These are phyloP conservation scores for Hestina assimilis DNA, from an alignment of 1,140 invertebrate species.

Conservation along the genomic window DNA sequence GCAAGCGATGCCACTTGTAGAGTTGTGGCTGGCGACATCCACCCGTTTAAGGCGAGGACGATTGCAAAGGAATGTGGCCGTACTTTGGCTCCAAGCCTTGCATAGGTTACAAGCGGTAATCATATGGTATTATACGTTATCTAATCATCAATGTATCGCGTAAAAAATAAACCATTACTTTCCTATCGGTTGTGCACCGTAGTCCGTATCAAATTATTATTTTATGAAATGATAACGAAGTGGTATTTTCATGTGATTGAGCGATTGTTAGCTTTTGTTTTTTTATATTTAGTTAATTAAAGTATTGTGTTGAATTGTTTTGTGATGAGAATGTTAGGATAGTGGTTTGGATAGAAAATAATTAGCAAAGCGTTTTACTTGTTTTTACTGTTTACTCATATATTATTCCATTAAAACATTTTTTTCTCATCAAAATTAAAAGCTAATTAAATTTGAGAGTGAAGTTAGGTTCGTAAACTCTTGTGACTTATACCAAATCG, in stretches of 20 bases:
- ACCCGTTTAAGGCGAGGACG: conserved; percentile 68
- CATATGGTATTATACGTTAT: background rate
- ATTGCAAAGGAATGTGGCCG: conserved; percentile 61
- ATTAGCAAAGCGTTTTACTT: background rate
- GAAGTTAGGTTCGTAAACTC: conserved; percentile 15
- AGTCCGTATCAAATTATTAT: too few relatives aligned
- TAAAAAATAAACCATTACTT: background rate
- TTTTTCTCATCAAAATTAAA: background rate
- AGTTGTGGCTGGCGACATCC: conserved; percentile 52
- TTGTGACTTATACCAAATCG: conserved; percentile 45
- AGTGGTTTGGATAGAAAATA: background rate
- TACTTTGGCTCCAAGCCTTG: conserved; percentile 36
- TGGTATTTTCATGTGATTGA: background rate
- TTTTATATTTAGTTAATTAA: conserved; percentile 6
- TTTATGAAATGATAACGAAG: background rate
- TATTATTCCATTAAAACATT: too few relatives aligned
- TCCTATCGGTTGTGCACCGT: too few relatives aligned
- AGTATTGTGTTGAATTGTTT: background rate
- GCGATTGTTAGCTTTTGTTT: too few relatives aligned
- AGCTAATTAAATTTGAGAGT: background rate
- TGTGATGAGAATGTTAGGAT: background rate
- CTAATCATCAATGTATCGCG: background rate
- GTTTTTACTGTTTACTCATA: too few relatives aligned
- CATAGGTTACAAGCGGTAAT: conserved; percentile 33
- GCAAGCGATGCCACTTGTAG: conserved; percentile 44